Evolutionary conservation across 2,888 invertebrate species (phyloP).

Genomic region (Lomographa bimaculata): DNA sequence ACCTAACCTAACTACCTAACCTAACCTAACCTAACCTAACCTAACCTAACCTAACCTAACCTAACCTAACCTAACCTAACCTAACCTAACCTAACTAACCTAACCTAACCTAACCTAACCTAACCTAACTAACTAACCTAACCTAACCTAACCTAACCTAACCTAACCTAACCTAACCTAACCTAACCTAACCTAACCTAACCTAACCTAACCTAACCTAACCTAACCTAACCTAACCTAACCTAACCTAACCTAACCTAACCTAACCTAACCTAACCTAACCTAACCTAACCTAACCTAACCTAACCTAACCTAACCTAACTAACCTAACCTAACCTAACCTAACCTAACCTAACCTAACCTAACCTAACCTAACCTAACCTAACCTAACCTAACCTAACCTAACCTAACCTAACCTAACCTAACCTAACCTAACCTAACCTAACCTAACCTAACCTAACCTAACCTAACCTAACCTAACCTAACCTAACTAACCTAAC

Average conservation of each 20-base stretch:
- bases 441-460: slow-evolving; percentile 18
- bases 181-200: slow-evolving; percentile 20
- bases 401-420: slow-evolving; percentile 19
- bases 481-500: slow-evolving; percentile 24
- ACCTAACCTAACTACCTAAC: slow-evolving; percentile 22
- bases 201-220: slow-evolving; percentile 26
- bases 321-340: slow-evolving; percentile 20
- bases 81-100: slow-evolving; percentile 16
- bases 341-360: slow-evolving; percentile 17
- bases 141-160: slow-evolving; percentile 17
- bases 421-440: slow-evolving; percentile 20
- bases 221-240: slow-evolving; percentile 26
- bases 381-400: slow-evolving; percentile 20
- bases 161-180: slow-evolving; percentile 20
- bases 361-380: slow-evolving; percentile 20
- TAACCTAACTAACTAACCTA: too few species aligned
- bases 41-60: slow-evolving; percentile 23
- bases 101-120: too few species aligned
- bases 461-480: slow-evolving; percentile 22
- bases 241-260: slow-evolving; percentile 18
- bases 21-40: slow-evolving; percentile 23
- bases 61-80: slow-evolving; percentile 21
- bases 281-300: slow-evolving; percentile 9
- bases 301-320: slow-evolving; percentile 21
- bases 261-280: slow-evolving; percentile 22